These are phyloP conservation scores for Oophaga pumilio DNA, from an alignment of 2,113 vertebrate species.

Conservation along the genomic window DNA sequence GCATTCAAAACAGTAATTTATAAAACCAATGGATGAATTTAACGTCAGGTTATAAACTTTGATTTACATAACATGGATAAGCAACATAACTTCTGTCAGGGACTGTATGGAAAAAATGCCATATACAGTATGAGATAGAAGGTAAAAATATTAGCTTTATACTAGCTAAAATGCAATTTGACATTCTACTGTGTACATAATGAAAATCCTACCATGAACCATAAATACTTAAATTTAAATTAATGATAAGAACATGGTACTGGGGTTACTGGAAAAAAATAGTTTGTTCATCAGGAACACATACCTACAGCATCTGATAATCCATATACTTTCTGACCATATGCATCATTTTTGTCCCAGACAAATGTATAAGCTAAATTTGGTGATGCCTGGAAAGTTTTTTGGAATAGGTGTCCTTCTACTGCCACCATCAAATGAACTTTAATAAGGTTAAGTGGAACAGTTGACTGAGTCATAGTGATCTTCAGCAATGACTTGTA, in stretches of 20 bases:
- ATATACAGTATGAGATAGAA: too few species aligned
- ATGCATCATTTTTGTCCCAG: conserved; percentile 98
- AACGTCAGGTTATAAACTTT: too few species aligned
- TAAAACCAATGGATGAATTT: too few species aligned
- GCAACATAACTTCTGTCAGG: too few species aligned
- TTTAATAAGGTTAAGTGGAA: conserved; percentile 93
- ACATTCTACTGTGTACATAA: too few species aligned
- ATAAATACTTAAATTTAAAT: neutral
- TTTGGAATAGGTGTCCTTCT: conserved; percentile 97
- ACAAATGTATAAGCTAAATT: conserved; percentile 96
- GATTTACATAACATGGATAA: neutral
- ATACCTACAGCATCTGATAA: conserved; percentile 94
- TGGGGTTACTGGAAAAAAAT: neutral
- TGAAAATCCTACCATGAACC: neutral
- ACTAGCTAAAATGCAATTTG: neutral
- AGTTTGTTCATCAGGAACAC: conserved; percentile 59
- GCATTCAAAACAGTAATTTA: too few species aligned
- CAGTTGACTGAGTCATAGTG: conserved; percentile 92
- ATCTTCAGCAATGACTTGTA: conserved; percentile 96
- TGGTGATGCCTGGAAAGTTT: conserved; percentile 94
- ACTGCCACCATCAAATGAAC: conserved; percentile 98
- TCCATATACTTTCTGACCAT: conserved; percentile 93
- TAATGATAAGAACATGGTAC: neutral
- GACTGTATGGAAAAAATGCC: too few species aligned
- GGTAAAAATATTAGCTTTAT: neutral